phyloP scores from a whole-genome alignment of 1,140 invertebrate genomes.

The Scaptodrosophila lebanonensis region DNA sequence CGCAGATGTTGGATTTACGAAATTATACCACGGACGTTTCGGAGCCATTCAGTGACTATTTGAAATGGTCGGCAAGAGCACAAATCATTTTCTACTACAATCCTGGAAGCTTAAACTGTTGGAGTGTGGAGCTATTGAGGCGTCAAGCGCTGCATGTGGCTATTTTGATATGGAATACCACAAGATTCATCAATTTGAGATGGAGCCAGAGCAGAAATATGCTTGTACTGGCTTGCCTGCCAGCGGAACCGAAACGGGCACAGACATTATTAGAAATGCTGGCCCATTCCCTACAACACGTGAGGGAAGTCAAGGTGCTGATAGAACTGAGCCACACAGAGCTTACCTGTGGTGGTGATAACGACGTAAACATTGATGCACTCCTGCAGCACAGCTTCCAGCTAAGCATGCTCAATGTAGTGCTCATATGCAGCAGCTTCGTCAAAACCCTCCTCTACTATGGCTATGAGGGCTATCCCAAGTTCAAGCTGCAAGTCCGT shows the following conservation, averaged over 20 bases:
- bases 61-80: too few species aligned
- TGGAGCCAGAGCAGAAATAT: conserved; percentile 13
- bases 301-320: conserved; percentile 36
- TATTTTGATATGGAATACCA: conserved; percentile 23
- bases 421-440: conserved; percentile 21
- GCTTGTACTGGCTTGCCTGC: conserved; percentile 36
- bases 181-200: background rate
- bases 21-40: too few species aligned
- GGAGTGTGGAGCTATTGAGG: too few species aligned
- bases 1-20: too few species aligned
- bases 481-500: conserved; percentile 13
- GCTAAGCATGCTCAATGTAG: conserved; percentile 38
- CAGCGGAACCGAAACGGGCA: conserved; percentile 26
- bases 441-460: conserved; percentile 5
- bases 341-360: too few species aligned
- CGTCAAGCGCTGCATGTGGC: too few species aligned
- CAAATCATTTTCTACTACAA: too few species aligned
- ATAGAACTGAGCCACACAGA: conserved; percentile 23
- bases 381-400: conserved; percentile 21
- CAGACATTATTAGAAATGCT: conserved; percentile 12
- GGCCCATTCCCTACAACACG: conserved; percentile 9
- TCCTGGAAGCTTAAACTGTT: too few species aligned
- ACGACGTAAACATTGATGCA: background rate
- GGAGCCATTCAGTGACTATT: too few species aligned
- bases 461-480: conserved; percentile 25